Conservation (phyloP, 2,113 vertebrate genomes). For the Rattus rattus region DNA sequence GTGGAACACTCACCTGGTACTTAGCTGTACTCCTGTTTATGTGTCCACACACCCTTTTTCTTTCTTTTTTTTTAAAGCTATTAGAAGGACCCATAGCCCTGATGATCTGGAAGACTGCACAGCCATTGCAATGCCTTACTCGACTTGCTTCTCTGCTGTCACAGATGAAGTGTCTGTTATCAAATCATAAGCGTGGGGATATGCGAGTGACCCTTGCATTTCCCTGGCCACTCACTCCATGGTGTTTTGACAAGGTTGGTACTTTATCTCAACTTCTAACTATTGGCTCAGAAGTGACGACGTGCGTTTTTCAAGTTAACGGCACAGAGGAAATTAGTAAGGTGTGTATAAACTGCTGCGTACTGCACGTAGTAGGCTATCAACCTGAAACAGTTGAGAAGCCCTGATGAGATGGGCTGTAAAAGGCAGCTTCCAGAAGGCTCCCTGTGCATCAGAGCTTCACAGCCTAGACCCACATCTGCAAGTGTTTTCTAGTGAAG, state of each 20-base stretch:
- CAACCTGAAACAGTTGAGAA: neutral
- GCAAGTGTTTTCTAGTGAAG: neutral
- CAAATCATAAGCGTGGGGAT: neutral
- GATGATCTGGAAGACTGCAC: neutral
- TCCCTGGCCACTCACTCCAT: neutral
- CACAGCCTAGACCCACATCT: fast-evolving
- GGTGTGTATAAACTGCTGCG: neutral
- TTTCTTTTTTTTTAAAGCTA: neutral
- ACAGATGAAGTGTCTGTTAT: neutral
- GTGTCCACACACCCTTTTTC: fast-evolving
- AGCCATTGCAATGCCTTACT: fast-evolving
- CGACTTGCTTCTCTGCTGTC: neutral
- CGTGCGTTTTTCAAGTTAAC: neutral
- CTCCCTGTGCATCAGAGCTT: neutral
- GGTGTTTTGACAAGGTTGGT: neutral
- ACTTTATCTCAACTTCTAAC: neutral
- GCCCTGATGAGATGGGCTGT: fast-evolving
- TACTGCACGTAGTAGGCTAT: too few species aligned
- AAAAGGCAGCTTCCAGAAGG: neutral
- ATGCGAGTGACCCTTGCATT: neutral
- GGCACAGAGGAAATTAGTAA: neutral
- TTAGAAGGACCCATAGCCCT: neutral
- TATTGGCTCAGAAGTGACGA: neutral
- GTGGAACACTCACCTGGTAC: fast-evolving
- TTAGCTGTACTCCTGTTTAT: fast-evolving